Conservation (phyloP, 2,888 invertebrate species). For the Monopis laevigella region DNA sequence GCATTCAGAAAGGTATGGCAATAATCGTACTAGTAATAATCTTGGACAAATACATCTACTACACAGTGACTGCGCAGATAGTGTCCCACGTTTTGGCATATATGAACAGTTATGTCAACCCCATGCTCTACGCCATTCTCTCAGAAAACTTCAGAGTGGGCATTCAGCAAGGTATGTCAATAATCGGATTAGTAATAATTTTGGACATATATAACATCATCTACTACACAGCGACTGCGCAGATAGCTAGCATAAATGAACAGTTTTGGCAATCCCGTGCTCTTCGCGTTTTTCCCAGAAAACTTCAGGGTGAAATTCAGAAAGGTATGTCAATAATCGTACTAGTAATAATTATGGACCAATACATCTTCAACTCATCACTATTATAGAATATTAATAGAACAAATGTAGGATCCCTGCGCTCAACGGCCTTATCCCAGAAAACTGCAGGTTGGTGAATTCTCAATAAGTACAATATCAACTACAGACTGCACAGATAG, state of each 20-base stretch:
- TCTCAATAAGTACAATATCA: no score
- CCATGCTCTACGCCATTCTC: conserved; percentile 92
- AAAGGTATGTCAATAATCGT: conserved; percentile 48
- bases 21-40: conserved; percentile 84
- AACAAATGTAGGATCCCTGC: no score
- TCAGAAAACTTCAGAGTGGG: conserved; percentile 94
- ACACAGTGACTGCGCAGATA: conserved; percentile 79
- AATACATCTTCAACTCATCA: no score
- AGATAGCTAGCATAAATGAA: conserved; percentile 91
- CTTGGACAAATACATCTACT: conserved; percentile 73
- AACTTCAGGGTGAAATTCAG: conserved; percentile 92
- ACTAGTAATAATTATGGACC: no score
- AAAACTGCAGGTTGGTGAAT: no score
- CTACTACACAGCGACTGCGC: conserved; percentile 74
- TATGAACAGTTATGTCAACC: conserved; percentile 95
- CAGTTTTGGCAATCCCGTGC: conserved; percentile 93
- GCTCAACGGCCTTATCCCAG: no score
- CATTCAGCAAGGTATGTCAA: conserved; percentile 73
- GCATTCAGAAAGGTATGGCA: conserved; percentile 76
- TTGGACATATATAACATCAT: conserved; percentile 76
- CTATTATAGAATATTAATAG: no score
- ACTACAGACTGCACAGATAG: no score
- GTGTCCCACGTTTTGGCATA: no score
- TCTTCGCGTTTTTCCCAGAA: conserved; percentile 94
- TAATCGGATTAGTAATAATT: conserved; percentile 76